Conservation (phyloP, 2,797 vertebrate species). For the Gallirallus australis region DNA sequence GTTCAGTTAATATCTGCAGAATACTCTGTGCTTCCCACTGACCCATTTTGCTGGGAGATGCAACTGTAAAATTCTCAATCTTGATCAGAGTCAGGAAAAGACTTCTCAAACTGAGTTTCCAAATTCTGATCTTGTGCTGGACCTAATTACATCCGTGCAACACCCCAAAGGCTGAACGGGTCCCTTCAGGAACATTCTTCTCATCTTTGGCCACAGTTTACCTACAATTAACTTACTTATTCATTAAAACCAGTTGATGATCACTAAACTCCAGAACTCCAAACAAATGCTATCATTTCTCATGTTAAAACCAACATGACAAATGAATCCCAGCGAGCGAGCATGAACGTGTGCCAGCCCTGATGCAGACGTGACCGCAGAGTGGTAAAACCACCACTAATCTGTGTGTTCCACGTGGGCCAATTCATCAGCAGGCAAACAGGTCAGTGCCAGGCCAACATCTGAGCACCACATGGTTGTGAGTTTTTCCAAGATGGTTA, state of each 20-base stretch:
- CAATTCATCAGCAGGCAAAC: conserved; percentile 18
- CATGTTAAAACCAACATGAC: neutral
- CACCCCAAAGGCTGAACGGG: neutral
- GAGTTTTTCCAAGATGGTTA: neutral
- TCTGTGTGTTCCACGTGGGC: neutral
- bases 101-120: neutral
- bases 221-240: neutral
- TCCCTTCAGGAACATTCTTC: neutral
- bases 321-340: neutral
- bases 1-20: neutral
- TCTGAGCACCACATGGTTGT: conserved; percentile 31
- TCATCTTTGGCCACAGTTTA: neutral
- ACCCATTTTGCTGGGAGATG: too few relatives aligned
- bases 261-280: neutral
- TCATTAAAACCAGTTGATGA: neutral
- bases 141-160: neutral
- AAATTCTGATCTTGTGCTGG: neutral
- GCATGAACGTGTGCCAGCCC: neutral
- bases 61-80: neutral
- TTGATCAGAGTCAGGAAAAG: neutral
- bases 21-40: neutral
- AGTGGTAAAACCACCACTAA: conserved; percentile 35
- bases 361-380: neutral
- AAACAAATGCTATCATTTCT: neutral
- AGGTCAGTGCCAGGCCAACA: conserved; percentile 42